Base-by-base conservation (phyloP, 2,888 invertebrate species). In the Macrosoma leucophasiata region DNA sequence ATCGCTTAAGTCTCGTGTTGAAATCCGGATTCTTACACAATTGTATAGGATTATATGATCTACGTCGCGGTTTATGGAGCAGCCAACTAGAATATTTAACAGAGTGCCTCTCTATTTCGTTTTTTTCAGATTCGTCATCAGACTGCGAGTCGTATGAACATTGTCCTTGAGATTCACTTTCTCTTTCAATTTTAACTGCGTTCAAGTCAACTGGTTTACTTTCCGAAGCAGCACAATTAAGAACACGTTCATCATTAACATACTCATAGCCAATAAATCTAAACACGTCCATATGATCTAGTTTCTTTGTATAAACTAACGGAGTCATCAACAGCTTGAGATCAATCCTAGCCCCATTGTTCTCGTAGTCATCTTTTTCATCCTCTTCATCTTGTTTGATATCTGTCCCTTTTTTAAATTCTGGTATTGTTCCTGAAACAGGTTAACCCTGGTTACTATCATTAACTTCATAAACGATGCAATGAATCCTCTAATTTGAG, bases 11-110 rank as follows among this genome's bases (percentile, higher is more conserved):
- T 15, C 72, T 55, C 3, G 75, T 78, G 40, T 82, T 84, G 30
- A 82, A 84, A 47, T 84, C 82, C 1, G 82, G 82, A 53, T 84
- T 84, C 52, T 78, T 81, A 37, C 78, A 77, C 3, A 84, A 32
- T 18, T 69, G 58, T 49, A 77, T 69, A 1, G 74, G 70, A 43
- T 72, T 65, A 27, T 82, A 82, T 2, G 35, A 53, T n/a, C 67
- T 62, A 31, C 55, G 52, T 41, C 51, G 60, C 1, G 78, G 81
- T 54, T 81, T 82, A 48, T 66, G 58, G 15, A 79, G 52, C 26
- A 79, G 46, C 36, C 55, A 55, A 50, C 70, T 79, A 1, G 67
- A 54, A 13, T 44, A 18, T 46, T 68, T 69, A 1, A 81, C 53
- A 47, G 37, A 61, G 26, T 48, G 43, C 23, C 58, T 39, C 14